These are phyloP conservation scores for Bovichtus diacanthus DNA, from an alignment of 2,797 vertebrate genomes.

Conservation along the genomic window DNA sequence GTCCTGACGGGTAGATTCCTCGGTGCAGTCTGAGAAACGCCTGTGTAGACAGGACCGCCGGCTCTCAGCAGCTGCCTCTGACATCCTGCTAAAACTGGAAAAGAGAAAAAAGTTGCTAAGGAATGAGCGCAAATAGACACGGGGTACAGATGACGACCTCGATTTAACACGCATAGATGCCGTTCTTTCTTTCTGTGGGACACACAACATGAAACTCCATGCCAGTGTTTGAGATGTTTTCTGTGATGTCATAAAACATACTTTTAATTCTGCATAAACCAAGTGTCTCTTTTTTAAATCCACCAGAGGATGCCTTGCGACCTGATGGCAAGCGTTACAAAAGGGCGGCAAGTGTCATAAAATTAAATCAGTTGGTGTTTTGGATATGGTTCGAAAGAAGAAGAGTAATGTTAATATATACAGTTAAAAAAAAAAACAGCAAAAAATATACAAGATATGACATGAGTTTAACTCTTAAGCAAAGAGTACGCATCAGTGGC, in stretches of 20 bases:
- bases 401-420: not conserved
- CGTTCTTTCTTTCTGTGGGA: not conserved
- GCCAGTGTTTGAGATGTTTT: not conserved
- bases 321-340: not conserved
- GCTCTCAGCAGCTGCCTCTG: constrained; percentile 68
- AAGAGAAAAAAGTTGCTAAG: not conserved
- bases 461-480: not conserved
- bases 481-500: not conserved
- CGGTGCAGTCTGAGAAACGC: constrained; percentile 4
- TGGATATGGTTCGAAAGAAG: not conserved
- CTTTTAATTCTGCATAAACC: not conserved
- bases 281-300: not conserved
- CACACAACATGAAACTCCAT: not conserved
- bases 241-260: not conserved
- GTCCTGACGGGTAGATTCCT: constrained; percentile 65
- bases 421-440: not conserved
- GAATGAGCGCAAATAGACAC: not conserved
- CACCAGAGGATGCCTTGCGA: not conserved
- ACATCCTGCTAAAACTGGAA: constrained; percentile 77
- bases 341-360: not conserved
- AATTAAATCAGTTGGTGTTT: not conserved
- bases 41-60: constrained; percentile 7
- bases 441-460: not conserved
- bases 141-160: not conserved
- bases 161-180: not conserved